These are phyloP conservation scores for Xyrauchen texanus DNA, from an alignment of 2,113 vertebrate species.

Conservation along the genomic window DNA sequence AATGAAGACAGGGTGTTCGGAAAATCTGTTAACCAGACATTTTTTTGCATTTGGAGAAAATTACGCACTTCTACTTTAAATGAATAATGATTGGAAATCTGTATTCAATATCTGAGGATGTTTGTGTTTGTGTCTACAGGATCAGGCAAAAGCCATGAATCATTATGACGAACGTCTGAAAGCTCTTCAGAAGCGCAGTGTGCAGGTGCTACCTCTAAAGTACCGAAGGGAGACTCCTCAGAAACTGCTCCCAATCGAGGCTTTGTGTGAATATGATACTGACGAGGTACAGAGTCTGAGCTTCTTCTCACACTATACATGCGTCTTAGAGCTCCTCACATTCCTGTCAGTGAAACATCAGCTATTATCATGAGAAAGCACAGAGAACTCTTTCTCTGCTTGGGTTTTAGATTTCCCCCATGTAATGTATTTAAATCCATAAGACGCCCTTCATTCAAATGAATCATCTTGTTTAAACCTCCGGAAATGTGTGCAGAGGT, in stretches of 20 bases:
- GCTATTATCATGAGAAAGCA: slow-evolving; percentile 38
- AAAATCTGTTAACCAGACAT: too few species aligned
- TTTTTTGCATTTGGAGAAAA: too few species aligned
- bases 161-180: slow-evolving; percentile 83
- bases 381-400: neutral
- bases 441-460: slow-evolving; percentile 9
- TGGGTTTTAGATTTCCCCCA: neutral
- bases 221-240: slow-evolving; percentile 76
- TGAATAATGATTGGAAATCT: neutral
- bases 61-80: neutral
- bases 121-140: slow-evolving; percentile 71
- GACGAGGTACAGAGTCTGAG: slow-evolving; percentile 78
- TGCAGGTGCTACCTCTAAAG: slow-evolving; percentile 85
- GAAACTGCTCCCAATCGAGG: slow-evolving; percentile 86
- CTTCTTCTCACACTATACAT: neutral
- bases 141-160: slow-evolving; percentile 90
- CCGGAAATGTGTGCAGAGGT: slow-evolving; percentile 26
- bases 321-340: slow-evolving; percentile 11
- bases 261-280: slow-evolving; percentile 88
- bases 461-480: slow-evolving; percentile 36
- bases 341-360: slow-evolving; percentile 7
- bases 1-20: too few species aligned
- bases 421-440: slow-evolving; percentile 50
- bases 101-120: neutral
- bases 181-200: slow-evolving; percentile 83